These are phyloP conservation scores for Crypturellus undulatus DNA, from an alignment of 2,113 vertebrate species.

Conservation along the genomic window DNA sequence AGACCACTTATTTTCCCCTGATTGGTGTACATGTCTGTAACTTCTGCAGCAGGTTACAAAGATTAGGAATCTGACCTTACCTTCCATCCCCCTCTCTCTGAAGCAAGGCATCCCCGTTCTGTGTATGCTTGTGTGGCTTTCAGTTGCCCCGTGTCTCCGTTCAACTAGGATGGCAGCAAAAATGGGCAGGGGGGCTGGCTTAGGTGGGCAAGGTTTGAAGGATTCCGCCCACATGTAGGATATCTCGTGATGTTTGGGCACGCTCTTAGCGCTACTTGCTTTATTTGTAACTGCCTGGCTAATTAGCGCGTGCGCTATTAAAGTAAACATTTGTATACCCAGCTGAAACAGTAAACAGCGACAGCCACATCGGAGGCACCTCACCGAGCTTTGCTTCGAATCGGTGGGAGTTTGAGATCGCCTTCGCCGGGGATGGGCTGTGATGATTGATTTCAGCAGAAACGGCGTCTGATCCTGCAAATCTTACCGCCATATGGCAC, in stretches of 20 bases:
- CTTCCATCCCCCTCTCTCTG: background rate
- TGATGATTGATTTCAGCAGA: constrained; percentile 39
- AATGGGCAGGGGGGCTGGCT: background rate
- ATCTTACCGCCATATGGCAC: constrained; percentile 33
- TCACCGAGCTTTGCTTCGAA: background rate
- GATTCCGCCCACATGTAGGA: background rate
- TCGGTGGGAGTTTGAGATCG: background rate
- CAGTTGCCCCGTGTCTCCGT: background rate
- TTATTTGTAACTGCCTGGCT: background rate
- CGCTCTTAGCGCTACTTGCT: background rate
- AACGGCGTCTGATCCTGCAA: background rate
- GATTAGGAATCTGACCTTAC: background rate
- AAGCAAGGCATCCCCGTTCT: background rate
- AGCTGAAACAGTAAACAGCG: background rate
- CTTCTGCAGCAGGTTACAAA: constrained; percentile 25
- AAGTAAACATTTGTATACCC: background rate
- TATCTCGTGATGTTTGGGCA: background rate
- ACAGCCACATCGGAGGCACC: background rate
- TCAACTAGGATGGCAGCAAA: background rate
- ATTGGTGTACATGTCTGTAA: constrained; percentile 19
- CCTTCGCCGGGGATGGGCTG: background rate
- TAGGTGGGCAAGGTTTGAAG: background rate
- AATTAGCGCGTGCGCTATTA: background rate
- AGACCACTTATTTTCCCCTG: constrained; percentile 50
- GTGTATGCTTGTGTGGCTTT: background rate